Evolutionary conservation across 1,140 invertebrate genomes (phyloP), one percentile per base, ranked within the genome.

Genomic region (Leptinotarsa lineolata): DNA sequence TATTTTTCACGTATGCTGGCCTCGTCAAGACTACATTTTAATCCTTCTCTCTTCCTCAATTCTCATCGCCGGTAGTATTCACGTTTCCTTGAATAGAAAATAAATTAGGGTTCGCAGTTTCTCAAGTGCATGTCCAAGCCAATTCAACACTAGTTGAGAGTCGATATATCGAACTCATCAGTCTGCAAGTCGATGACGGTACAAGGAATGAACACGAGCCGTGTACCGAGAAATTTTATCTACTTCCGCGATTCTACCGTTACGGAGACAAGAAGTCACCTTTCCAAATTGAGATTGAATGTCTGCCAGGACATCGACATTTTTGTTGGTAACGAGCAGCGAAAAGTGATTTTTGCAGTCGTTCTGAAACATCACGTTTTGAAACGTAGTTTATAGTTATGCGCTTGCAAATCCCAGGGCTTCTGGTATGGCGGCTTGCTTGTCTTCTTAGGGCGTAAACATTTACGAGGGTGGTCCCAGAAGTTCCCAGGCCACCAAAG

Each of bases 121-220:
- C 15, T 54, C 15, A 4, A n/a, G 15, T 54, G 16, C 48, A 54
- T 54, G 48, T 54, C n/a, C 16, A 13, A 54, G 48, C n/a, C 48
- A 15, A 54, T 18, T 54, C 48, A 54, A 54, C 48, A 54, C 48
- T 54, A 54, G 16, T 54, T n/a, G n/a, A 54, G 15, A 54, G 48
- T 54, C 48, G 48, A 54, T 54, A 54, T 54, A 54, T 54, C 48
- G 48, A 54, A 54, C 48, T 54, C 48, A 54, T 54, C 48, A 54
- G 48, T 54, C 48, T 54, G n/a, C 48, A 54, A 16, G 48, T 16
- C 16, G 48, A 18, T 54, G 48, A 54, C 48, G 48, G 48, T 54
- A 54, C 48, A 18, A 54, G 48, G 6, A 54, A 54, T 54, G 48
- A 54, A 18, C 48, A 54, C 48, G 48, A 54, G 48, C 48, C 48